A percentile compares a stretch with the other conserved stretches of the same genome.
These are phyloP conservation scores for Coptodon bakossiorum DNA, from an alignment of 2,113 vertebrate species.

Conservation along the genomic window DNA sequence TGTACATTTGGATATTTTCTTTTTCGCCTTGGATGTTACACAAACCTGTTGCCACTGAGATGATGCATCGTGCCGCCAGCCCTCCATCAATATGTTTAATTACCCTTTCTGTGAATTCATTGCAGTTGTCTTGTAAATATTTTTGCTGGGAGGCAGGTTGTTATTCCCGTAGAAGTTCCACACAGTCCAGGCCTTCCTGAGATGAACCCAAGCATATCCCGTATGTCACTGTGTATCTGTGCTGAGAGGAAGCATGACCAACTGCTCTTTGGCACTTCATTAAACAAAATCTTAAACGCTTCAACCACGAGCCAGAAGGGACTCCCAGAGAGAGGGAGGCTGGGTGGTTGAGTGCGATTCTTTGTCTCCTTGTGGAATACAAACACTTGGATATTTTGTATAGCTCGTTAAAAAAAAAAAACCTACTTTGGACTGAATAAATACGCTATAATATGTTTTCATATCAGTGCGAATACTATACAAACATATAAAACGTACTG, in stretches of 20 bases:
- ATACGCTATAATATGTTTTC: not conserved
- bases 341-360: not conserved
- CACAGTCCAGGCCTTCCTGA: slow-evolving; percentile 61
- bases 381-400: not conserved
- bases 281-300: slow-evolving; percentile 37
- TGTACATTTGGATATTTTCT: slow-evolving; percentile 56
- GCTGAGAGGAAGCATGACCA: slow-evolving; percentile 62
- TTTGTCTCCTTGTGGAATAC: not conserved
- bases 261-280: slow-evolving; percentile 50
- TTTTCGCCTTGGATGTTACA: slow-evolving; percentile 49
- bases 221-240: slow-evolving; percentile 58
- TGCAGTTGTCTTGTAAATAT: slow-evolving; percentile 41
- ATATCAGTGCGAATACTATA: not conserved
- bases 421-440: not conserved
- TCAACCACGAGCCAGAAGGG: slow-evolving; percentile 3
- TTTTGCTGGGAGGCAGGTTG: slow-evolving; percentile 29
- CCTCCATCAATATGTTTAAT: slow-evolving; percentile 64
- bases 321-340: not conserved
- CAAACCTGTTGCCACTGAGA: slow-evolving; percentile 30
- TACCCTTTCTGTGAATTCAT: slow-evolving; percentile 31
- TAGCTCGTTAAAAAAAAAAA: not conserved
- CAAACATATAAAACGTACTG: not conserved
- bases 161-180: slow-evolving; percentile 15
- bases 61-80: slow-evolving; percentile 52
- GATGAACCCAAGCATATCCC: slow-evolving; percentile 67